These are phyloP conservation scores for Apoda limacodes DNA, from an alignment of 2,888 invertebrate species.

Conservation along the genomic window DNA sequence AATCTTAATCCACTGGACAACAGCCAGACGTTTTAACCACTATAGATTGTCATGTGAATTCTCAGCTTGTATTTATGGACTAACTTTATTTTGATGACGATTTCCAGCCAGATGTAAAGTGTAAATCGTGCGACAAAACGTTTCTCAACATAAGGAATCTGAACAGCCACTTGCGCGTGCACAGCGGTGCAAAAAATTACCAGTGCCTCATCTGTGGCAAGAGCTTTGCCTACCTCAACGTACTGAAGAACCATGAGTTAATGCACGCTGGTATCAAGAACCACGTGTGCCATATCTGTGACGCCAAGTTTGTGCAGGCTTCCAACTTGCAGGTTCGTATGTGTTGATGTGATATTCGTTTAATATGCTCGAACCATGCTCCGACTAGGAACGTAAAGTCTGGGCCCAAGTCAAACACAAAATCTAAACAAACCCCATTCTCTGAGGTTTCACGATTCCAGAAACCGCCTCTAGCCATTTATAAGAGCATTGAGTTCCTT, in stretches of 20 bases:
- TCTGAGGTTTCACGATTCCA: too few species aligned
- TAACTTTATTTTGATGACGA: background rate
- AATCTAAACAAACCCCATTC: too few species aligned
- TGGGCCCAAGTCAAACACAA: too few species aligned
- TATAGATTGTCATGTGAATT: too few species aligned
- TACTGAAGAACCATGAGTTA: constrained; percentile 77
- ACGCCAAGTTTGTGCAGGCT: constrained; percentile 62
- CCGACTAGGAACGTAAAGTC: too few species aligned
- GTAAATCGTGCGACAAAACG: constrained; percentile 53
- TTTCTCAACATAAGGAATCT: constrained; percentile 69
- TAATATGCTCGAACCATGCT: too few species aligned
- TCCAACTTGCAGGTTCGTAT: constrained; percentile 59
- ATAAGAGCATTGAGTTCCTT: too few species aligned
- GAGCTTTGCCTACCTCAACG: constrained; percentile 75
- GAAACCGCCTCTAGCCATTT: too few species aligned
- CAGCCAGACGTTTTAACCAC: too few species aligned
- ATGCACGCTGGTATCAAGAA: constrained; percentile 78
- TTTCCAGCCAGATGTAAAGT: constrained; percentile 60
- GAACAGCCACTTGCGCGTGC: constrained; percentile 71
- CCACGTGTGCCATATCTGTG: constrained; percentile 77
- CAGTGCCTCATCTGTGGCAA: constrained; percentile 72
- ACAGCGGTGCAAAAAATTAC: constrained; percentile 71
- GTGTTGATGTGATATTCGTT: too few species aligned
- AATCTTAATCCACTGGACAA: too few species aligned
- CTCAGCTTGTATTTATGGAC: background rate